Percentiles rank a stretch among this genome's conserved stretches.
phyloP scores from a whole-genome alignment of 2,888 invertebrate genomes.

The Mesoligia furuncula region DNA sequence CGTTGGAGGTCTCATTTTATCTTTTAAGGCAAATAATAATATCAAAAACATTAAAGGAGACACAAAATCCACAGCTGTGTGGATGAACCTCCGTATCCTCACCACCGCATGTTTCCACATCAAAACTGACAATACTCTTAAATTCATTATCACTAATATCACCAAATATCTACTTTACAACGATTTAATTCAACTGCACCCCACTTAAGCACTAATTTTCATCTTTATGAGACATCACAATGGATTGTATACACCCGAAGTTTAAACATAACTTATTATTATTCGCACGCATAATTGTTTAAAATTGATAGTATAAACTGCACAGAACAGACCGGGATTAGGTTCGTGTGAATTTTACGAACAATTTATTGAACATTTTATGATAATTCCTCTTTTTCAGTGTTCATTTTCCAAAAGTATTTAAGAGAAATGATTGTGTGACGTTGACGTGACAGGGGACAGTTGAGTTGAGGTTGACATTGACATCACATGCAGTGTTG shows the following conservation, averaged over 20 bases:
- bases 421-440: conserved; percentile 7
- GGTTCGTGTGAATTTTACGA: neutral
- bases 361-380: conserved; percentile 16
- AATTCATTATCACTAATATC: conserved; percentile 26
- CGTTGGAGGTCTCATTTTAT: neutral
- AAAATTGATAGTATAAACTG: conserved; percentile 18
- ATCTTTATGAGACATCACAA: conserved; percentile 23
- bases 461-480: too few species aligned
- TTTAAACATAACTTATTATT: conserved; percentile 31
- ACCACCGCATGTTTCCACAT: conserved; percentile 76
- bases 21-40: conserved; percentile 25
- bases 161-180: conserved; percentile 23
- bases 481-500: neutral
- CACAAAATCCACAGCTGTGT: conserved; percentile 30
- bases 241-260: conserved; percentile 25
- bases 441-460: conserved; percentile 3
- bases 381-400: neutral
- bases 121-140: conserved; percentile 65
- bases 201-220: conserved; percentile 27
- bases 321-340: neutral
- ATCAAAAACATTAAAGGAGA: conserved; percentile 43
- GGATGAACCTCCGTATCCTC: conserved; percentile 56
- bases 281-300: conserved; percentile 32
- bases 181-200: conserved; percentile 9
- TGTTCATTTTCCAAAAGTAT: neutral